A percentile compares a stretch with the other conserved stretches of the same genome.
Evolutionary conservation across 2,888 invertebrate species (phyloP).

Genomic region (Oscheius sp.): DNA sequence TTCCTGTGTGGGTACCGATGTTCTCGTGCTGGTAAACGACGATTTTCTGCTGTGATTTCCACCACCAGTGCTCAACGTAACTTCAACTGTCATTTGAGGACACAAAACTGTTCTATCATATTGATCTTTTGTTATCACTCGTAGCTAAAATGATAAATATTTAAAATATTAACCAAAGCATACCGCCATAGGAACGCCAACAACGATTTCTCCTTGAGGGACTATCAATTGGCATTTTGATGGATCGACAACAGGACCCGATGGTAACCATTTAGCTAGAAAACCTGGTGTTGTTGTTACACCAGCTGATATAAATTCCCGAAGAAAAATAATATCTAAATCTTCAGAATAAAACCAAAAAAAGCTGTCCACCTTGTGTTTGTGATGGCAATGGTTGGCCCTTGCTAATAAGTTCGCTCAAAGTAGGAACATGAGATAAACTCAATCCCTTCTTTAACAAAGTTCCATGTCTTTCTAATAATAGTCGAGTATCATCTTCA

Average conservation of each 20-base stretch:
- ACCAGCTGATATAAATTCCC: constrained; percentile 83
- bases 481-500: constrained; percentile 80
- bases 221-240: constrained; percentile 79
- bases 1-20: constrained; percentile 2
- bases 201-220: constrained; percentile 55
- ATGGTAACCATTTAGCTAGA: constrained; percentile 87
- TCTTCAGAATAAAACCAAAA: background rate
- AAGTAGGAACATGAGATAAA: constrained; percentile 86
- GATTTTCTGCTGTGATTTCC: constrained; percentile 21
- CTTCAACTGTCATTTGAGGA: constrained; percentile 50
- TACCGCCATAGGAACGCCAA: constrained; percentile 58
- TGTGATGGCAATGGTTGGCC: constrained; percentile 54
- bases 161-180: background rate
- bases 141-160: constrained; percentile 8
- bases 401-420: constrained; percentile 82
- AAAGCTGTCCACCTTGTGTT: constrained; percentile 38
- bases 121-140: constrained; percentile 41
- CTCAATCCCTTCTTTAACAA: constrained; percentile 88
- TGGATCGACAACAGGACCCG: constrained; percentile 55
- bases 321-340: constrained; percentile 76
- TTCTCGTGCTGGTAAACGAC: background rate
- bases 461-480: constrained; percentile 73
- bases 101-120: constrained; percentile 51
- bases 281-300: constrained; percentile 89
- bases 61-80: constrained; percentile 28